phyloP scores from a whole-genome alignment of 2,797 vertebrate species.

The Helarctos malayanus region DNA sequence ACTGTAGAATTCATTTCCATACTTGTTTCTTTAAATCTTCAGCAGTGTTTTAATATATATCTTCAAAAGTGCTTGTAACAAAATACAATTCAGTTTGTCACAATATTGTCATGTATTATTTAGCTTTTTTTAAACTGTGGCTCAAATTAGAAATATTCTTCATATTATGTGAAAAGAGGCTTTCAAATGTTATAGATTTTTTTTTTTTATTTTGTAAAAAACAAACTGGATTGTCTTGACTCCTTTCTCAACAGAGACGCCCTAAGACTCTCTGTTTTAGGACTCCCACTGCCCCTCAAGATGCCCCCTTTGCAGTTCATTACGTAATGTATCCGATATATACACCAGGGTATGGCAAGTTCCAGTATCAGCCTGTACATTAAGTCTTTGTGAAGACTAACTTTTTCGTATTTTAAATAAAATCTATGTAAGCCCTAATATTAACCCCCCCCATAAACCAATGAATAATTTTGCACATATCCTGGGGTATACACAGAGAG shows the following conservation, averaged over 20 bases:
- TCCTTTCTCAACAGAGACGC: neutral
- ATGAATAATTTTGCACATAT: neutral
- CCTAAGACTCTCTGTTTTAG: too few relatives aligned
- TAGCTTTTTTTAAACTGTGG: neutral
- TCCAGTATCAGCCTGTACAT: neutral
- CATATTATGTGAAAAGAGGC: neutral
- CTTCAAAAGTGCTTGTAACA: neutral
- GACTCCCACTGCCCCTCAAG: too few relatives aligned
- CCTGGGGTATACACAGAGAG: neutral
- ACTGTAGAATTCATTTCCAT: rapidly evolving
- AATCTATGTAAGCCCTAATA: neutral
- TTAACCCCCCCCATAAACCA: neutral
- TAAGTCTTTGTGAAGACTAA: neutral
- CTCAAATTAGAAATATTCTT: neutral
- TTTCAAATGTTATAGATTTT: neutral
- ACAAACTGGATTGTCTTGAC: too few relatives aligned
- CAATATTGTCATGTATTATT: neutral
- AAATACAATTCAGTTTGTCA: rapidly evolving
- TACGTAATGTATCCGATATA: too few relatives aligned
- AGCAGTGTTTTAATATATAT: rapidly evolving
- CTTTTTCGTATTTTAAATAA: neutral
- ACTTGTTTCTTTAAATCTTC: neutral
- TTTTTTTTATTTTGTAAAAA: neutral
- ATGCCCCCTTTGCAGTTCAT: rapidly evolving
- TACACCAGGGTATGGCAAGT: too few relatives aligned